phyloP scores from a whole-genome alignment of 2,888 invertebrate genomes.

The Epinotia ramella region DNA sequence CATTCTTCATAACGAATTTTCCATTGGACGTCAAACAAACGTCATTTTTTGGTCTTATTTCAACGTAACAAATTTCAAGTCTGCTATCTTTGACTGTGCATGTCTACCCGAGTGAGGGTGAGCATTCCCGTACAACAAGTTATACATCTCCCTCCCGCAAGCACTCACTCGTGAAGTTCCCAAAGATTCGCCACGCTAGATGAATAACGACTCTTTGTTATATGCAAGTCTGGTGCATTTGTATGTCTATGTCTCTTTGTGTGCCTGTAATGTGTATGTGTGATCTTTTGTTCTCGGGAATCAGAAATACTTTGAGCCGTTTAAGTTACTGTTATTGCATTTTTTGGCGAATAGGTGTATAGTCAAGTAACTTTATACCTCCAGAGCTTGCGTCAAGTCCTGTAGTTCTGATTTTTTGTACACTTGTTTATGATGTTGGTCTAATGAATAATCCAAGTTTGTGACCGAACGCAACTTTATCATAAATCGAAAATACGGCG shows the following conservation, averaged over 20 bases:
- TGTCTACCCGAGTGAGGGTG: not conserved
- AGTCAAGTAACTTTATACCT: too few species aligned
- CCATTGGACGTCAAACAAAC: too few species aligned
- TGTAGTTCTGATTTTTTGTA: too few species aligned
- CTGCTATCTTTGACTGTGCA: not conserved
- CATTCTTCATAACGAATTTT: too few species aligned
- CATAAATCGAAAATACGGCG: too few species aligned
- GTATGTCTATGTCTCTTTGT: constrained; percentile 10
- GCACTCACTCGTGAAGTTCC: constrained; percentile 45
- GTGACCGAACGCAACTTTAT: too few species aligned
- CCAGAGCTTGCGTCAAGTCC: too few species aligned
- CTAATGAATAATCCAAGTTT: too few species aligned
- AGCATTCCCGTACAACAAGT: constrained; percentile 9
- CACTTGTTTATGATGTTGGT: too few species aligned
- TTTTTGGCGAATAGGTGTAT: not conserved
- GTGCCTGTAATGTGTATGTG: not conserved
- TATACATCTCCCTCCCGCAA: constrained; percentile 26
- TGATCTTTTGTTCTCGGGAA: not conserved
- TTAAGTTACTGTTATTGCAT: not conserved
- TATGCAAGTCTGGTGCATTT: constrained; percentile 10
- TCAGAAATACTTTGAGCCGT: not conserved
- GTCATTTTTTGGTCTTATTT: too few species aligned
- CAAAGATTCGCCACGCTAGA: constrained; percentile 44
- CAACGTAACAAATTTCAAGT: too few species aligned
- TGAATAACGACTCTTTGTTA: constrained; percentile 33